phyloP scores from a whole-genome alignment of 2,797 vertebrate genomes.

The Tamandua tetradactyla region DNA sequence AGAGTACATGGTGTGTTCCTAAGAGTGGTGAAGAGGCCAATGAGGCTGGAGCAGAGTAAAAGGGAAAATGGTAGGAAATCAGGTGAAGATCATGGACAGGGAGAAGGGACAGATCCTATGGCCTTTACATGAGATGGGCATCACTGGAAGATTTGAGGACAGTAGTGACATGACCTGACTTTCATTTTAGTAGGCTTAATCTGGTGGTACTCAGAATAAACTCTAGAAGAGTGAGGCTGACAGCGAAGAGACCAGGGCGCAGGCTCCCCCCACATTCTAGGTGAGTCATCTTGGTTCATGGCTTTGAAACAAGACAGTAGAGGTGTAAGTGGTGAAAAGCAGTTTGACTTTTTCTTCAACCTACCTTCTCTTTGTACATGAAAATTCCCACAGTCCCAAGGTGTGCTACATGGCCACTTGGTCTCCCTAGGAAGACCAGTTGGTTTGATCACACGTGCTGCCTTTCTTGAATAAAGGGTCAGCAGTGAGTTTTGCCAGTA shows the following conservation, averaged over 20 bases:
- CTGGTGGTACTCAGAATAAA: background rate
- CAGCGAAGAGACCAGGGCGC: background rate
- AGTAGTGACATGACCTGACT: background rate
- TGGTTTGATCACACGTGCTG: too few relatives aligned
- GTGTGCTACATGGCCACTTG: background rate
- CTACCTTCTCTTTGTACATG: background rate
- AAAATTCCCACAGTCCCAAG: background rate
- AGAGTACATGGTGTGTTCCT: fast-evolving
- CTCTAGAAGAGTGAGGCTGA: too few relatives aligned
- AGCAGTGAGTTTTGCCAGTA: background rate
- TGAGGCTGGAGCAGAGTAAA: background rate
- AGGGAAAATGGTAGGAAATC: too few relatives aligned
- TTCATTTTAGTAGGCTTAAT: background rate
- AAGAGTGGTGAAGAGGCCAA: too few relatives aligned
- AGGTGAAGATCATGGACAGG: background rate
- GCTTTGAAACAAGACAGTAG: background rate
- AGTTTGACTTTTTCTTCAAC: too few relatives aligned
- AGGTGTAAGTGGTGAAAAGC: background rate
- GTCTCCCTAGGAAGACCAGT: background rate
- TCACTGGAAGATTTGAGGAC: background rate
- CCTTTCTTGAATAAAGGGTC: background rate
- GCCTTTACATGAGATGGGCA: background rate
- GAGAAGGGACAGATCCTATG: fast-evolving
- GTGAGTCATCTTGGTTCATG: background rate
- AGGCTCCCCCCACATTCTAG: background rate